A percentile compares a stretch with the other conserved stretches of the same genome.
These are phyloP conservation scores for Daubentonia madagascariensis DNA, from an alignment of 2,113 vertebrate genomes.

Conservation along the genomic window DNA sequence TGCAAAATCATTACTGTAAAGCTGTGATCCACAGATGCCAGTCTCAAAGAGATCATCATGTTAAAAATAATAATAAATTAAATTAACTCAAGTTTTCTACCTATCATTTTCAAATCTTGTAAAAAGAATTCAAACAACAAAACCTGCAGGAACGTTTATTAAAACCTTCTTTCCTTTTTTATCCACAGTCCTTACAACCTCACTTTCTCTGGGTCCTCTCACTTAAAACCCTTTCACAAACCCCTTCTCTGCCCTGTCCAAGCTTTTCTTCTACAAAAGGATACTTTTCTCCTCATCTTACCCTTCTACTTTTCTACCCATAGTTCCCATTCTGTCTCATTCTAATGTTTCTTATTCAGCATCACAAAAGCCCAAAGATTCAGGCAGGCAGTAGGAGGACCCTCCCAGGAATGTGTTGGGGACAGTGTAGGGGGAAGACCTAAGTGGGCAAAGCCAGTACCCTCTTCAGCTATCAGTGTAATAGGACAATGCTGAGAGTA, in stretches of 20 bases:
- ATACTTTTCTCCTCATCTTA: not conserved
- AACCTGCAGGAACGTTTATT: not conserved
- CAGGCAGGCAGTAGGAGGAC: not conserved
- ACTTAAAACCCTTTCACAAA: not conserved
- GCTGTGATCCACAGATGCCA: not conserved
- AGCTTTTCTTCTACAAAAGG: not conserved
- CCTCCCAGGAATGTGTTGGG: not conserved
- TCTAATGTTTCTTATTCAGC: not conserved
- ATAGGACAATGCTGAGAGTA: not conserved
- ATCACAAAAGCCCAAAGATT: not conserved
- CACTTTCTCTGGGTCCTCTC: not conserved
- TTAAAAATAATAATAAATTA: not conserved
- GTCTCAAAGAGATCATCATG: not conserved
- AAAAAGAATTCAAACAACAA: not conserved
- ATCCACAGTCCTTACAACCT: not conserved
- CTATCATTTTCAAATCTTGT: not conserved
- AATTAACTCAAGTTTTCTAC: not conserved
- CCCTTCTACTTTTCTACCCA: not conserved
- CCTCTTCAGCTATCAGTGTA: not conserved
- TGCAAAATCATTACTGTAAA: not conserved
- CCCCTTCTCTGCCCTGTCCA: fast-evolving
- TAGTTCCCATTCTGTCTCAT: not conserved
- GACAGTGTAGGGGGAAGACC: not conserved
- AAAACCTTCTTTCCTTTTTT: not conserved
- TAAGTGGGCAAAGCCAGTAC: not conserved